Evolutionary conservation across 1,140 invertebrate genomes (phyloP), one percentile per base, ranked within the genome.

Genomic region (Drosophila santomea): DNA sequence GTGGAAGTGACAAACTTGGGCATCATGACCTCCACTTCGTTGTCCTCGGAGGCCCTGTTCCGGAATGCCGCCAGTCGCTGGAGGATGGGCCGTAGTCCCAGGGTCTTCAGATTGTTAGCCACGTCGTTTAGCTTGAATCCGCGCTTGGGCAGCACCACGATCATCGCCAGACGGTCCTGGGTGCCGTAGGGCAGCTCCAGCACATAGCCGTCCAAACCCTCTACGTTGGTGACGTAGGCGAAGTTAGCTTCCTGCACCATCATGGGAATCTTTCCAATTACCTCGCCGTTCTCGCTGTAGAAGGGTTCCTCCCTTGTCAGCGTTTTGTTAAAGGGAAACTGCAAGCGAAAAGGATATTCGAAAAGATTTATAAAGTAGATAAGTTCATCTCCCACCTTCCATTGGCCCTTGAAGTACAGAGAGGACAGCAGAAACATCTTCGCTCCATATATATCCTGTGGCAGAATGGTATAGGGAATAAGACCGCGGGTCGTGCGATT

Each of bases 401-500:
- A 98, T 35, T 93, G 93, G 11, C 96, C 97, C 93, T 97, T 97
- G 92, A 98, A 98, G 85, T 96, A 97, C 17, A 98, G 91, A 0
- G 95, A 95, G 78, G 96, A 97, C 0, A 96, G 95, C 17, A 98
- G 86, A 3, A 98, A 91, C 72, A 97, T 92, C 66, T 93, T 92
- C 0, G 95, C 95, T 51, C 95, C 92, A 8, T 44, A 20, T 0
- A 89, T 50, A 52, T 92, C 93, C 94, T 95, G 93, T 41, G 92
- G 84, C 23, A 93, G 92, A 7, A 96, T 92, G 3, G 97, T 91
- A 15, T 94, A 93, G 0, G 93, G 92, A 60, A 98, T 97, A 39
- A 94, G 93, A 3, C 95, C 94, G n/a, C 93, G 93, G 0, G 97
- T 97, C 7, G 93, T 90, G 20, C 93, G 80, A 14, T 93, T 93